Percentiles rank a stretch among this genome's conserved stretches.
Conservation (phyloP, 2,888 invertebrate species). For the Tachina lurida region DNA sequence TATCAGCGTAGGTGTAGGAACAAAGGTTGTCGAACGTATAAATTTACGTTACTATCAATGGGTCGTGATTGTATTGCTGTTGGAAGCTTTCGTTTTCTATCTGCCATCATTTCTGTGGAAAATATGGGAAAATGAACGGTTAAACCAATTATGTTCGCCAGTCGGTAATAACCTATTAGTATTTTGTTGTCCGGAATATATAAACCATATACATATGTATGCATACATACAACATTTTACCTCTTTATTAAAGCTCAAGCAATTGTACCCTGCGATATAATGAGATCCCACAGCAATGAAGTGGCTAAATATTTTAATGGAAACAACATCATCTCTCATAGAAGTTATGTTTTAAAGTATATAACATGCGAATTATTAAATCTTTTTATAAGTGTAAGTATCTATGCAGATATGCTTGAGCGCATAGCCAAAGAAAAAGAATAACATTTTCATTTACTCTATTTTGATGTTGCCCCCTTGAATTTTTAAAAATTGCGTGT, state of each 20-base stretch:
- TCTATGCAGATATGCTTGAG: not conserved
- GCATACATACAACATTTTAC: not conserved
- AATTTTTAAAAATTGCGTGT: too few relatives aligned
- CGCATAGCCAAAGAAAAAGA: too few relatives aligned
- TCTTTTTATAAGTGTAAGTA: constrained; percentile 88
- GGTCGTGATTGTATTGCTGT: constrained; percentile 79
- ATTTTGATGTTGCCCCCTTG: too few relatives aligned
- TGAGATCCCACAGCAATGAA: constrained; percentile 72
- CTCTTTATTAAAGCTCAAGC: constrained; percentile 48
- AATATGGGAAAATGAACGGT: constrained; percentile 83
- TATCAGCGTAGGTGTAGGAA: constrained; percentile 77
- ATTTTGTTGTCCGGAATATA: too few relatives aligned
- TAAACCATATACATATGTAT: too few relatives aligned
- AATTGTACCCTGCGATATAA: constrained; percentile 73
- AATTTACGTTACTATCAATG: constrained; percentile 80
- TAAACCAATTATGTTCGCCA: constrained; percentile 78
- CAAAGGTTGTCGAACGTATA: constrained; percentile 74
- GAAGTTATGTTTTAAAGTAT: constrained; percentile 86
- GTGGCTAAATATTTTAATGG: constrained; percentile 76
- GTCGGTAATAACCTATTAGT: constrained; percentile 72
- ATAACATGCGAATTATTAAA: constrained; percentile 89
- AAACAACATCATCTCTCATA: constrained; percentile 75
- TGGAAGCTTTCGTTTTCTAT: constrained; percentile 79
- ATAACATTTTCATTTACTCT: too few relatives aligned
- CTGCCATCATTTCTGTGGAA: constrained; percentile 80